These are phyloP conservation scores for Pseudochirops corinnae DNA, from an alignment of 2,797 vertebrate genomes.

Conservation along the genomic window DNA sequence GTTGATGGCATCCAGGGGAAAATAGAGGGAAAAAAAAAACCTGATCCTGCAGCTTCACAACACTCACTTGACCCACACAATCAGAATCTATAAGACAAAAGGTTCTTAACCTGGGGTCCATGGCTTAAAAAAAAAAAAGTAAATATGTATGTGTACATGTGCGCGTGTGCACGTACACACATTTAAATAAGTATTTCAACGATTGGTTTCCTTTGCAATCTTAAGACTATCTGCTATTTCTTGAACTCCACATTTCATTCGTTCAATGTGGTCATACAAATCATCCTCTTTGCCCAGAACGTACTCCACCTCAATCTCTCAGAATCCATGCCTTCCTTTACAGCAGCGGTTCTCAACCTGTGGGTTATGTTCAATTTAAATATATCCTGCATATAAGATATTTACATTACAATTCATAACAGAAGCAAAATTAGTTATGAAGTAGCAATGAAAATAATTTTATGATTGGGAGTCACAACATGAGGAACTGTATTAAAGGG, in stretches of 20 bases:
- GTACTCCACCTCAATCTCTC: background rate
- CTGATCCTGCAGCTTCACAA: background rate
- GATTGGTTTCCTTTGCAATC: background rate
- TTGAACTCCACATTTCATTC: background rate
- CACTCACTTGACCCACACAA: background rate
- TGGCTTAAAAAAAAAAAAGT: background rate
- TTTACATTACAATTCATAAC: too few species aligned
- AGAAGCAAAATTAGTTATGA: too few species aligned
- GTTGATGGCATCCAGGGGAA: background rate
- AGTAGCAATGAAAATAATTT: too few species aligned
- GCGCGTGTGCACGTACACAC: background rate
- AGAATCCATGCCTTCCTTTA: background rate
- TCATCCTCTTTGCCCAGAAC: background rate
- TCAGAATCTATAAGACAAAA: background rate
- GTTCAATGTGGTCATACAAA: background rate
- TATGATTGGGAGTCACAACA: too few species aligned
- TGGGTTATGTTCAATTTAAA: too few species aligned
- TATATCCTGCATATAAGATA: too few species aligned
- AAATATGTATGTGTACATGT: too few species aligned
- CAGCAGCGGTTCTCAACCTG: too few species aligned
- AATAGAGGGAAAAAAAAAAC: background rate
- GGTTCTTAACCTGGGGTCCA: background rate
- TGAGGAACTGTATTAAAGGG: too few species aligned
- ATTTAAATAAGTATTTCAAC: background rate
- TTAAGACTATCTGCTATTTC: background rate